Percentiles rank a stretch among this genome's conserved stretches.
phyloP scores from a whole-genome alignment of 2,888 invertebrate species.

The Drosophila nigricruria region DNA sequence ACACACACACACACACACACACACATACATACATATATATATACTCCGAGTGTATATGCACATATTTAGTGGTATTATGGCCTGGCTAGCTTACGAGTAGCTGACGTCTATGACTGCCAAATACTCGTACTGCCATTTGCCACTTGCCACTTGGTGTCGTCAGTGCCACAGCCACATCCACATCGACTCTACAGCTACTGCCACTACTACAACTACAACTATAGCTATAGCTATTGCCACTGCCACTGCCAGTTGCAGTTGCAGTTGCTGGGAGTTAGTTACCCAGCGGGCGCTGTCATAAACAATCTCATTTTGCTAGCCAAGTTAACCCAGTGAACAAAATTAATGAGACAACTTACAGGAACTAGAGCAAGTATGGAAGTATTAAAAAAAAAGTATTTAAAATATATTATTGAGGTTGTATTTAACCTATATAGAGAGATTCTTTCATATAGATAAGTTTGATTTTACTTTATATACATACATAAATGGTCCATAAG shows the following conservation, averaged over 20 bases:
- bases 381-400: neutral
- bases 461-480: no score
- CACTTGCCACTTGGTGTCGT: constrained; percentile 61
- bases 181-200: neutral
- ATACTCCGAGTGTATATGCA: constrained; percentile 13
- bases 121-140: constrained; percentile 67
- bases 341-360: neutral
- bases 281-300: constrained; percentile 57
- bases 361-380: neutral
- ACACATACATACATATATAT: neutral
- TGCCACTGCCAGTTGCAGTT: constrained; percentile 11
- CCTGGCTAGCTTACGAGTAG: constrained; percentile 56
- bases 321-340: constrained; percentile 43
- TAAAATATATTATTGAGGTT: neutral
- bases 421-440: neutral
- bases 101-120: constrained; percentile 69
- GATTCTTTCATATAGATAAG: no score
- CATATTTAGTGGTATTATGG: constrained; percentile 57
- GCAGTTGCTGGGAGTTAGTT: constrained; percentile 47
- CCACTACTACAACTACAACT: neutral
- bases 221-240: constrained; percentile 11
- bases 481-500: no score
- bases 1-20: constrained; percentile 15
- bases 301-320: constrained; percentile 67
- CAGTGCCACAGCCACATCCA: constrained; percentile 35